Conservation (phyloP, 2,113 vertebrate species). For the Bufo gargarizans region DNA sequence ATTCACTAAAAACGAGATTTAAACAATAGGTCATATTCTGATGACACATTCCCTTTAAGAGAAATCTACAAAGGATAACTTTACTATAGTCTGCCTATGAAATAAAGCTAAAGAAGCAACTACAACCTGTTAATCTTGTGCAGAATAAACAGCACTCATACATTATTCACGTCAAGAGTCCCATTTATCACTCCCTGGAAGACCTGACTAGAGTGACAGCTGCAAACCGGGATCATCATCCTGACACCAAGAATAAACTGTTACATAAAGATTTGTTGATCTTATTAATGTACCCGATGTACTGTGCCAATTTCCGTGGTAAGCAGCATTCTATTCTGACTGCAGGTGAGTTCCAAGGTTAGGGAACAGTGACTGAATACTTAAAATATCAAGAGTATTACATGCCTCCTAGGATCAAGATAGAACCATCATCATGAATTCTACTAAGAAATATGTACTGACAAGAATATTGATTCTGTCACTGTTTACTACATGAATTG, state of each 20-base stretch:
- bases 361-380: not conserved
- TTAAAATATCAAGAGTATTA: not conserved
- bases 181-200: conserved; percentile 43
- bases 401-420: not conserved
- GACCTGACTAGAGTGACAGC: conserved; percentile 29
- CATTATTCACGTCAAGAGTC: conserved; percentile 42
- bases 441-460: conserved; percentile 14
- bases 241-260: conserved; percentile 42
- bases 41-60: no score
- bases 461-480: conserved; percentile 4
- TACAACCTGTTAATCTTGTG: conserved; percentile 28
- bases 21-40: no score
- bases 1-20: no score
- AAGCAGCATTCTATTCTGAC: not conserved
- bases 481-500: conserved; percentile 8
- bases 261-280: conserved; percentile 45
- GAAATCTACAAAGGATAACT: not conserved
- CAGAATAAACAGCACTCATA: conserved; percentile 34
- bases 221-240: conserved; percentile 32
- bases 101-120: conserved; percentile 12
- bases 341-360: not conserved
- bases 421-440: conserved; percentile 6
- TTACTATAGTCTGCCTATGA: not conserved
- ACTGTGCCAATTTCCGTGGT: conserved; percentile 28
- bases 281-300: conserved; percentile 2